Evolutionary conservation across 2,797 vertebrate genomes (phyloP).

Genomic region (Phyllotis vaccarum): DNA sequence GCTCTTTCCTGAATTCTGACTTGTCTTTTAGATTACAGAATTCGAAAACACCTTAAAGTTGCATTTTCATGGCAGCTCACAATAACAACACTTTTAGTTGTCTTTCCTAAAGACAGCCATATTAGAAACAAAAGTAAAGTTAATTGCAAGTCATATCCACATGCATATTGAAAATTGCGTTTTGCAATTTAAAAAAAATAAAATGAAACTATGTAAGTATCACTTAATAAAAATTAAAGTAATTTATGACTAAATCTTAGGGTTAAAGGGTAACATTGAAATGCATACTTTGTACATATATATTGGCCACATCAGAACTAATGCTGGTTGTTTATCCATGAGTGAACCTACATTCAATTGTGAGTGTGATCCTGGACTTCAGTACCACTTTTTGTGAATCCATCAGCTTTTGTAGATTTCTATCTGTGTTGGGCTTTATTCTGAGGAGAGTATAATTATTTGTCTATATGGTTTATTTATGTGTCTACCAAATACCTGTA

Average conservation of each 20-base stretch:
- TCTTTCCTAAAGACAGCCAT: background rate
- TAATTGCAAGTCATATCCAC: background rate
- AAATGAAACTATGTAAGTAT: background rate
- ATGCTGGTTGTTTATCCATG: background rate
- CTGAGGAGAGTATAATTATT: background rate
- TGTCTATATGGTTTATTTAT: background rate
- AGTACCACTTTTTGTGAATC: background rate
- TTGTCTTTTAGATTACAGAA: conserved; percentile 27
- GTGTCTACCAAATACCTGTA: background rate
- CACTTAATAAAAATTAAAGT: background rate
- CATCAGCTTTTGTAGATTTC: background rate
- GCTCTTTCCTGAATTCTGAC: conserved; percentile 30
- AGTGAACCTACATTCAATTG: background rate
- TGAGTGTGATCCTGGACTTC: background rate
- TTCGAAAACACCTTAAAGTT: conserved; percentile 51
- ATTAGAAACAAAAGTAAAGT: conserved; percentile 30
- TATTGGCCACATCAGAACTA: background rate
- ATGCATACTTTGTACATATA: background rate
- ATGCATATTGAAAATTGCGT: background rate
- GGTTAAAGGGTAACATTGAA: background rate
- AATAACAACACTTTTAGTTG: conserved; percentile 44
- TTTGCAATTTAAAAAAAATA: background rate
- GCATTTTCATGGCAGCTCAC: conserved; percentile 37
- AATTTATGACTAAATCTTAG: background rate
- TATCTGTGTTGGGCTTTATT: background rate